Percentiles rank a stretch among this genome's conserved stretches.
Evolutionary conservation across 2,797 vertebrate genomes (phyloP).

Genomic region (Amphiprion clarkii): DNA sequence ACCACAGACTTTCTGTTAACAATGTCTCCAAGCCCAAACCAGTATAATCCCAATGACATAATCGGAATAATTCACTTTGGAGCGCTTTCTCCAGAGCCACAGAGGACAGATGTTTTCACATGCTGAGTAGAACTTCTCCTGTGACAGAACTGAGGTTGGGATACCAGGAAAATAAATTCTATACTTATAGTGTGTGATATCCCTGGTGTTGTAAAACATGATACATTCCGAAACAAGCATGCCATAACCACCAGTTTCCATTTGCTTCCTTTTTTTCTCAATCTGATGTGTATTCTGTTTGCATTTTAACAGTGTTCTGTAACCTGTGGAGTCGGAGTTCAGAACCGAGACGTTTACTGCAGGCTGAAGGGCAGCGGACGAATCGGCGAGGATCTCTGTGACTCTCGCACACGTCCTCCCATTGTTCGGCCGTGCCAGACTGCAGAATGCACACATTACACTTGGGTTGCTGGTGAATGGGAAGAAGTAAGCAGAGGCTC

Average conservation of each 20-base stretch:
- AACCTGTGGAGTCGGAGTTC: conserved; percentile 90
- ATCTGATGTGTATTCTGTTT: conserved; percentile 29
- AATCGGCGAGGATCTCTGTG: conserved; percentile 84
- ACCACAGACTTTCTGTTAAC: background rate
- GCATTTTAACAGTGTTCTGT: conserved; percentile 89
- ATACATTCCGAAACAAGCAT: background rate
- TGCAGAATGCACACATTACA: conserved; percentile 83
- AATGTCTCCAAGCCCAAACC: background rate
- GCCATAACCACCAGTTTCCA: background rate
- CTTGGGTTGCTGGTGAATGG: conserved; percentile 87
- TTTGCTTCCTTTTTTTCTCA: background rate
- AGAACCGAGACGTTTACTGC: conserved; percentile 90
- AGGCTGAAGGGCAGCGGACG: conserved; percentile 84
- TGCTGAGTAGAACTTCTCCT: background rate
- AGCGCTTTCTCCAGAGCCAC: background rate
- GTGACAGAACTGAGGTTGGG: background rate
- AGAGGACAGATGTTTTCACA: background rate
- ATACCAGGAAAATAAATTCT: background rate
- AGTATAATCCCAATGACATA: background rate
- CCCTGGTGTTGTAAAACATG: background rate
- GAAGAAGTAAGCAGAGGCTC: conserved; percentile 84
- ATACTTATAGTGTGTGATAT: background rate
- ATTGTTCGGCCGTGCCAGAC: conserved; percentile 78
- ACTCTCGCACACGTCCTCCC: conserved; percentile 67
- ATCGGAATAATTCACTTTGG: background rate